Evolutionary conservation across 2,888 invertebrate genomes (phyloP), one percentile per base, ranked within the genome.

Genomic region (Ormyrus labotus): DNA sequence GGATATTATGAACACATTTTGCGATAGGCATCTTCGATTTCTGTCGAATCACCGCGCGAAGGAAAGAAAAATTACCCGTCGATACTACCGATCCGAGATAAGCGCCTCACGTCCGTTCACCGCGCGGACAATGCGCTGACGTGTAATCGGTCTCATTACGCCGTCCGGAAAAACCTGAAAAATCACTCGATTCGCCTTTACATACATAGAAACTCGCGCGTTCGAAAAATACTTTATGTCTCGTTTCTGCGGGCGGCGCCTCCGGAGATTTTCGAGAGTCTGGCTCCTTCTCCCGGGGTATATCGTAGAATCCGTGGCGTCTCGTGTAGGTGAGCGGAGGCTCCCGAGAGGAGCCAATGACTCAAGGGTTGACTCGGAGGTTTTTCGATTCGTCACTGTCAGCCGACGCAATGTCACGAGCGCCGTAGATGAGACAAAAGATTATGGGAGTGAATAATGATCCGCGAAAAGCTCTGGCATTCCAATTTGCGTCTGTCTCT

Each of bases 301-400:
- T 45, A 68, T 57, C 65, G 51, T 50, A 67, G 67, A 60, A n/a
- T 57, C 9, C 9, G 8, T 6, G 69, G 53, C 10, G 48, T 3
- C 45, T 10, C 13, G 64, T 48, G n/a, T 64, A 69, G 69, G 45
- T 10, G 61, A 71, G 51, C 34, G 34, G 34, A 34, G 34, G 34
- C 34, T 34, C 13, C 51, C 19, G 34, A 48, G 34, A 48, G 60
- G 58, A 85, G 83, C 85, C 85, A 85, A 87, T 87, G 88, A 87
- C 88, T 90, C 89, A 88, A 89, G 88, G 88, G 87, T 89, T 88
- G 88, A 89, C 87, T 88, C 83, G 75, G 85, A 85, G 87, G 86
- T 69, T 88, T 34, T 88, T 90, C 90, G 89, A 90, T 90, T 90
- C 90, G 90, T 90, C 90, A 90, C 89, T 90, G 90, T 90, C 90